These are phyloP conservation scores for Nomada goodeniana DNA, from an alignment of 2,888 invertebrate genomes.

Conservation along the genomic window DNA sequence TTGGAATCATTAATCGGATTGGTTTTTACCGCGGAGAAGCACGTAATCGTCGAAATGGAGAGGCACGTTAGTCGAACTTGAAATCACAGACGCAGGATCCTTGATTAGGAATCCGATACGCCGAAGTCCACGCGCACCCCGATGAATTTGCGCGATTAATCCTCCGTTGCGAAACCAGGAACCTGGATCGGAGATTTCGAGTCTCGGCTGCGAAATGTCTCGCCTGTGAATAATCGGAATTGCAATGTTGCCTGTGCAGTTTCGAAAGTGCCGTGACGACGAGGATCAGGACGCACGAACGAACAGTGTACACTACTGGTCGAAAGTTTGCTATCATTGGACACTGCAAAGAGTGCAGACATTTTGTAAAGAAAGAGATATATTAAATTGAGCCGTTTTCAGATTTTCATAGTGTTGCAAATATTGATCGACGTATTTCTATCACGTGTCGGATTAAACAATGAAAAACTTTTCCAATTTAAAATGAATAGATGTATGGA, in stretches of 20 bases:
- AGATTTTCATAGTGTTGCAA: too few relatives aligned
- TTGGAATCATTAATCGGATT: background rate
- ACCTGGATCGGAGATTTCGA: conserved; percentile 15
- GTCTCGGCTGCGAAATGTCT: background rate
- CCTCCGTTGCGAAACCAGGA: conserved; percentile 17
- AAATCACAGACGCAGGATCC: conserved; percentile 1
- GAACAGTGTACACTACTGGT: too few relatives aligned
- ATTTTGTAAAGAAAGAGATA: too few relatives aligned
- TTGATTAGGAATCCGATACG: conserved; percentile 2
- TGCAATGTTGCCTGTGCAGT: background rate
- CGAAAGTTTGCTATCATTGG: too few relatives aligned
- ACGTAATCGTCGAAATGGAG: conserved; percentile 19
- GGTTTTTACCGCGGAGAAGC: background rate
- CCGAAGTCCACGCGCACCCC: conserved; percentile 4
- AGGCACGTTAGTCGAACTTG: conserved; percentile 10
- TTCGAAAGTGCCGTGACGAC: background rate
- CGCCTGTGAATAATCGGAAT: background rate
- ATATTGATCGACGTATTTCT: too few relatives aligned
- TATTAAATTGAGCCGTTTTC: too few relatives aligned
- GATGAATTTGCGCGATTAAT: conserved; percentile 21
- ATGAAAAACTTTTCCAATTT: too few relatives aligned
- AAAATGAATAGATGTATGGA: too few relatives aligned
- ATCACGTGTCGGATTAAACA: too few relatives aligned
- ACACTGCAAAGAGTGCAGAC: too few relatives aligned
- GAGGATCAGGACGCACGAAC: too few relatives aligned